Evolutionary conservation across 2,888 invertebrate genomes (phyloP).

Genomic region (Sarcophaga variegata): DNA sequence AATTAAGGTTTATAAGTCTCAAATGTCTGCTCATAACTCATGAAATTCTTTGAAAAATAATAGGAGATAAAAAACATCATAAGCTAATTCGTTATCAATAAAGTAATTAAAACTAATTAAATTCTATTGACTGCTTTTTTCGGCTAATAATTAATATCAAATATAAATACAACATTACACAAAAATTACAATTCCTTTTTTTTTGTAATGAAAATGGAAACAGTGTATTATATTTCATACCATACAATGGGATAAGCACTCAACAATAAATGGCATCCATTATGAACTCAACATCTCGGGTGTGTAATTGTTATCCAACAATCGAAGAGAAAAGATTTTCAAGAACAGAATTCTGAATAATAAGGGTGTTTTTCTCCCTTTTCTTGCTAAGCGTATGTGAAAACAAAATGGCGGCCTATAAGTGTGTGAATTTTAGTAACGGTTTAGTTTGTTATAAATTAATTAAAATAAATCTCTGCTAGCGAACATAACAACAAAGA

Average conservation of each 20-base stretch:
- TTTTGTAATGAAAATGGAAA: not conserved
- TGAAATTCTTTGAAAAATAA: no score
- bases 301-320: not conserved
- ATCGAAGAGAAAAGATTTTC: not conserved
- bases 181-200: no score
- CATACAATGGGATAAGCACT: not conserved
- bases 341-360: not conserved
- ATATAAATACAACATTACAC: no score
- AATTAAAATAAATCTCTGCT: constrained; percentile 22
- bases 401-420: constrained; percentile 40
- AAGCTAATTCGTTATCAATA: no score
- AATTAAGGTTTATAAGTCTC: no score
- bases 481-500: no score
- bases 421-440: not conserved
- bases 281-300: not conserved
- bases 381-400: not conserved
- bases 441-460: constrained; percentile 30
- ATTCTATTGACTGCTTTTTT: no score
- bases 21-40: no score
- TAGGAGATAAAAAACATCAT: no score
- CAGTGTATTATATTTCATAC: not conserved
- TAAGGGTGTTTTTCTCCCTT: not conserved
- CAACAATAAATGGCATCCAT: not conserved
- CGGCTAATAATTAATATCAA: no score
- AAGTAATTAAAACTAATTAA: no score